Base-by-base conservation (phyloP, 2,113 vertebrate species). In the Petroica traversi region DNA sequence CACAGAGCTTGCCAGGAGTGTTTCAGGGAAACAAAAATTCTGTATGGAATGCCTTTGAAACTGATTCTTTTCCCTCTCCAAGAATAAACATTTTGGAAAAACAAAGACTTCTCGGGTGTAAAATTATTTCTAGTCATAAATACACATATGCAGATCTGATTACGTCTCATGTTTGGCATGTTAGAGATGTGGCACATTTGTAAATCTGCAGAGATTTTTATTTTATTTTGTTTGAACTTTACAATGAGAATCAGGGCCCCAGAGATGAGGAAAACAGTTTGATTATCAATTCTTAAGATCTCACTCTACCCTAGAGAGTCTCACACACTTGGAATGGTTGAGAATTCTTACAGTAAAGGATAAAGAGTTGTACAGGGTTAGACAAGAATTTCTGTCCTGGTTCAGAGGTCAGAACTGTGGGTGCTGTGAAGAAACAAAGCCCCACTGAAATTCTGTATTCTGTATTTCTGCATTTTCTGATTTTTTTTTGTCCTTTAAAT, bases 401-500 rank as follows among this genome's bases (percentile, higher is more conserved):
- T 5, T 36, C 24, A 19, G 28, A 68, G n/a, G n/a, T 40, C 58
- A 86, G 25, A 68, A 23, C 6, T 33, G 43, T 7, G 61, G 22
- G 18, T 25, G 6, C 9, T 71, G 13, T 40, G 48, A 85, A 49
- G 38, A 48, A 64, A 31, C 1, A 28, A 71, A 87, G 9, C 4
- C 8, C 6, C 36, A 22, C 7, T 40, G 22, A 59, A 67, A 46
- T 41, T 8, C 17, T 36, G 0, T n/a, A n/a, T n/a, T n/a, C n/a
- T n/a, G n/a, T n/a, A n/a, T n/a, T 41, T 8, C 17, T 36, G 0
- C 5, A 10, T 9, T 72, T 51, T 22, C 28, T 64, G n/a, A 2
- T 1, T 13, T 25, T 18, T 25, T 54, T 51, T 80, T 55, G 12
- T 7, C 15, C 14, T 26, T 29, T 33, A 1, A 19, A 23, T 68